Conservation (phyloP, 2,888 invertebrate genomes). For the Seira sanloemensis region DNA sequence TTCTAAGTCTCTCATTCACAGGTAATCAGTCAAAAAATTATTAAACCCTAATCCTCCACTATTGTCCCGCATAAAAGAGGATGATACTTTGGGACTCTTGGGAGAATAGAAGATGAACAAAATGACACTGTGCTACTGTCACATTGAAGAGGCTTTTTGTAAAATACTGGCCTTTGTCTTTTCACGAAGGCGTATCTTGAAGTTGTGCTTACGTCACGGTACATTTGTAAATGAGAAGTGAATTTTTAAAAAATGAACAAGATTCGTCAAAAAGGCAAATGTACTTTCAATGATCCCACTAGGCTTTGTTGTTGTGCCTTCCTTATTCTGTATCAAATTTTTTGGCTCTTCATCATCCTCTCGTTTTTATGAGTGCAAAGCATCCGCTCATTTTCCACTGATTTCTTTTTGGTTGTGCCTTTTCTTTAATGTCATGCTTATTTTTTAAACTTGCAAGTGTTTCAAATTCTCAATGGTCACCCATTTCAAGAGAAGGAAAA, state of each 20-base stretch:
- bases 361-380: constrained; percentile 21
- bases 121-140: constrained; percentile 46
- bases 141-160: too few species aligned
- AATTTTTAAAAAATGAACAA: too few species aligned
- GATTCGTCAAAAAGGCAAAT: too few species aligned
- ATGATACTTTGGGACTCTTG: constrained; percentile 43
- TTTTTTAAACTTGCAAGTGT: constrained; percentile 46
- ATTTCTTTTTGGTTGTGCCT: constrained; percentile 1
- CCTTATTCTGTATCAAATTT: not conserved
- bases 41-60: constrained; percentile 55
- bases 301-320: constrained; percentile 8
- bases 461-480: constrained; percentile 57
- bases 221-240: not conserved
- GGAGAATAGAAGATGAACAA: constrained; percentile 37
- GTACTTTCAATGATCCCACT: constrained; percentile 27
- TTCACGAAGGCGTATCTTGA: constrained; percentile 7
- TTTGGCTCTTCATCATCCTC: not conserved
- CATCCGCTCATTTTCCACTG: constrained; percentile 18
- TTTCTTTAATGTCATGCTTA: constrained; percentile 35
- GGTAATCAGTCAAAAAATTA: constrained; percentile 61
- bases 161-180: constrained; percentile 46
- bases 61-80: constrained; percentile 54
- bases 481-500: constrained; percentile 25
- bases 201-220: not conserved
- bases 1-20: constrained; percentile 40